Evolutionary conservation across 2,888 invertebrate species (phyloP).

Genomic region (Drosophila anomalipes): DNA sequence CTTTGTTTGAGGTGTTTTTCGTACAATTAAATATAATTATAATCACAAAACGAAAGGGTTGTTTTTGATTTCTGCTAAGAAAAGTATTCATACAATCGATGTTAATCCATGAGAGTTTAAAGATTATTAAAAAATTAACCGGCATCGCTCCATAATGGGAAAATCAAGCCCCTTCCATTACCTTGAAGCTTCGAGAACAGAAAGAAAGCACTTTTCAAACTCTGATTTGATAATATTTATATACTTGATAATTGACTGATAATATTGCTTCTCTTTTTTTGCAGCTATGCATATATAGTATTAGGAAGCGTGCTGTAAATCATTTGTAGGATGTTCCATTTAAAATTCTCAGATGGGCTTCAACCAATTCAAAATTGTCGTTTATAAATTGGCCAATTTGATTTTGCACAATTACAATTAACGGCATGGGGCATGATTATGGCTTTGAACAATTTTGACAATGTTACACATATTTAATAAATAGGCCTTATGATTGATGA

Average conservation of each 20-base stretch:
- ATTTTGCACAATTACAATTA: constrained; percentile 26
- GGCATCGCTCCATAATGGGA: background rate
- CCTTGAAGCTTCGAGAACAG: no score
- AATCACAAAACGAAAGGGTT: background rate
- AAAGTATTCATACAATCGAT: background rate
- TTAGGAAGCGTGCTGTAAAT: background rate
- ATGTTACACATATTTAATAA: constrained; percentile 26
- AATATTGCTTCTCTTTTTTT: no score
- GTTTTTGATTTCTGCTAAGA: background rate
- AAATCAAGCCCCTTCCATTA: background rate
- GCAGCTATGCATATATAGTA: background rate
- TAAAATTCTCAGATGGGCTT: background rate
- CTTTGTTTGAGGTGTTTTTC: background rate
- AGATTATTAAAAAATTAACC: background rate
- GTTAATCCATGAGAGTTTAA: background rate
- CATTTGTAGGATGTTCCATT: background rate
- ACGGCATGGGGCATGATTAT: constrained; percentile 22
- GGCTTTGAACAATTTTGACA: constrained; percentile 11
- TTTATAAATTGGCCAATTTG: constrained; percentile 24
- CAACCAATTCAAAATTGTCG: background rate
- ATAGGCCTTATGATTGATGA: background rate
- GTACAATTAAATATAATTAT: background rate
- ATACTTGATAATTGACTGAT: no score
- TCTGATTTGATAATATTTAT: no score
- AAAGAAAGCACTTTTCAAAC: no score